phyloP scores from a whole-genome alignment of 2,797 vertebrate species.

The Anniella stebbinsi region DNA sequence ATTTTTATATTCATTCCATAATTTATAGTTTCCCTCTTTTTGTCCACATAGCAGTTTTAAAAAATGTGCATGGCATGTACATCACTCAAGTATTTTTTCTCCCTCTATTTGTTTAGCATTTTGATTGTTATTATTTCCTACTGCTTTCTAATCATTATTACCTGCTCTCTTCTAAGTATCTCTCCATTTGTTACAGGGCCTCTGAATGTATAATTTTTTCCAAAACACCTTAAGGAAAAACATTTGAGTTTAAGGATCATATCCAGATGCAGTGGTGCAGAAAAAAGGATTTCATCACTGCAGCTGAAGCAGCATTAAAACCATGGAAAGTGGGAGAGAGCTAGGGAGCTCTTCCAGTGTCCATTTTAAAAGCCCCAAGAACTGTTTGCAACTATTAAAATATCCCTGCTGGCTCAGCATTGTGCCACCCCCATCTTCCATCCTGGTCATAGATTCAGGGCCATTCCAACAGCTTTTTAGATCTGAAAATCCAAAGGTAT shows the following conservation, averaged over 20 bases:
- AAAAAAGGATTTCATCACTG: background rate
- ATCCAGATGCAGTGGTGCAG: background rate
- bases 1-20: background rate
- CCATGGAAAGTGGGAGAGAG: background rate
- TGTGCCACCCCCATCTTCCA: background rate
- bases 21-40: background rate
- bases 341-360: background rate
- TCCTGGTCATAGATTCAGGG: background rate
- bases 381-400: background rate
- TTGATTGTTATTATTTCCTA: background rate
- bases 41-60: background rate
- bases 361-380: background rate
- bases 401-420: background rate
- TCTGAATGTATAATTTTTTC: background rate
- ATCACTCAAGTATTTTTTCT: background rate
- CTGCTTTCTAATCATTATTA: background rate
- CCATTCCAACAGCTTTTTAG: background rate
- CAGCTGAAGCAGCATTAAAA: background rate
- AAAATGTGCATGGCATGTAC: too few relatives aligned
- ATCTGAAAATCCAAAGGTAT: background rate
- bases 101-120: background rate
- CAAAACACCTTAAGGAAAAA: background rate
- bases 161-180: conserved; percentile 4
- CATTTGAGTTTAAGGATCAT: background rate
- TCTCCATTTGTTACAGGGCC: background rate